Base-by-base conservation (phyloP, 2,113 vertebrate genomes). In the Alexandromys fortis region DNA sequence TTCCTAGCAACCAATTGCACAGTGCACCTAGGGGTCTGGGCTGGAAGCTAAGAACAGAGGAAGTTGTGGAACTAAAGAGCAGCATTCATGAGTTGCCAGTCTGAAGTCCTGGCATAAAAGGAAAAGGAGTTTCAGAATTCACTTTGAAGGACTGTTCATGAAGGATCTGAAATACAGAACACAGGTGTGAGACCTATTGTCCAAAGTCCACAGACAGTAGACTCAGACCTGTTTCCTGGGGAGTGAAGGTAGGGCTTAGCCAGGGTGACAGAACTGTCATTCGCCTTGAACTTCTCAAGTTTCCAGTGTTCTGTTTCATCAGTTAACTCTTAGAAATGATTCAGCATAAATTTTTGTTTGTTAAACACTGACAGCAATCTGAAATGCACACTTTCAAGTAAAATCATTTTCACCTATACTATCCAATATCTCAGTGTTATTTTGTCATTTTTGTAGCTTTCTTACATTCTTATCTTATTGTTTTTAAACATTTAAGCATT, bases 91-190 rank as follows among this genome's bases (percentile, higher is more conserved):
- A 97, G 96, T 87, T 96, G 58, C 90, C 92, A 96, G 92, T 94
- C 91, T 97, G 94, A 97, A 95, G 96, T 96, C 70, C 94, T 94
- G 22, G 70, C 89, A 97, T 92, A 96, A 98, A 98, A 92, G 63
- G 67, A 86, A 93, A 94, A 76, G 97, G 77, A 90, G 94, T 81
- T 95, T 97, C 85, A 90, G 96, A 94, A 94, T 89, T 94, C 55
- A 35, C 97, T 97, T 97, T 98, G 97, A 98, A 97, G 68, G 92
- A 94, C 96, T 97, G 28, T 75, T 95, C 97, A 97, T 96, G 94
- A 95, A 96, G 96, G 92, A 82, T 94, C 86, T 97, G 95, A 94
- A 73, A 86, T 17, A 73, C 81, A 94, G 96, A 94, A 82, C 61
- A 24, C 38, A 97, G 94, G 90, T 96, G 93, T 96, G 96, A 94